phyloP scores from a whole-genome alignment of 2,888 invertebrate species.

The Priocnemis perturbator region DNA sequence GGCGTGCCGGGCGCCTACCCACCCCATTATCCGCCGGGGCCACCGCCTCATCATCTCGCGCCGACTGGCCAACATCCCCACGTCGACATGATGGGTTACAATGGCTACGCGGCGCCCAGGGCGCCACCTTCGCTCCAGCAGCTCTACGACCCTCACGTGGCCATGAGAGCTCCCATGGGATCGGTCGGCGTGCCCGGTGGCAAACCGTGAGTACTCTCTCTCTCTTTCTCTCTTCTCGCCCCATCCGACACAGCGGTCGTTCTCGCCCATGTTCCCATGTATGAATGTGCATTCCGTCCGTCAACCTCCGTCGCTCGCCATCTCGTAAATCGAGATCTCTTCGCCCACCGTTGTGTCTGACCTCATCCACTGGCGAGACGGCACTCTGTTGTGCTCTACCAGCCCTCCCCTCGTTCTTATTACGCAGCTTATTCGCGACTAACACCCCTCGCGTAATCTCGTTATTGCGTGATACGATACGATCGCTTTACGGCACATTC shows the following conservation, averaged over 20 bases:
- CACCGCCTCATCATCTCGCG: slow-evolving; percentile 80
- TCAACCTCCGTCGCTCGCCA: not conserved
- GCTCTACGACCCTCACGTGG: slow-evolving; percentile 82
- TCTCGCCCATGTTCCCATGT: not conserved
- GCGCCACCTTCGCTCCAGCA: slow-evolving; percentile 78
- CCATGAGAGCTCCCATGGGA: slow-evolving; percentile 80
- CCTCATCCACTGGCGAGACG: too few species aligned
- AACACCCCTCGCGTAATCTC: too few species aligned
- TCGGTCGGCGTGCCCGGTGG: slow-evolving; percentile 85
- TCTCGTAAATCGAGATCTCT: not conserved
- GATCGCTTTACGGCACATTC: too few species aligned
- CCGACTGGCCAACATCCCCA: slow-evolving; percentile 78
- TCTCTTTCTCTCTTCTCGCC: not conserved
- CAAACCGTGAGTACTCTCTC: slow-evolving; percentile 84
- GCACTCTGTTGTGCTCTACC: too few species aligned
- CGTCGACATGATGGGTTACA: slow-evolving; percentile 80
- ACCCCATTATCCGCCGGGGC: slow-evolving; percentile 76
- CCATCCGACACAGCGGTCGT: too few species aligned
- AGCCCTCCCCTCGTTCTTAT: too few species aligned
- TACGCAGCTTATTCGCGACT: too few species aligned
- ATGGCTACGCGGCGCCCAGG: slow-evolving; percentile 79
- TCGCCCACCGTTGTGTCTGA: not conserved
- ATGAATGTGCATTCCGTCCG: not conserved
- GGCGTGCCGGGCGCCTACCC: slow-evolving; percentile 70
- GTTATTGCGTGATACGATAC: too few species aligned